Conservation (phyloP, 2,797 vertebrate genomes). For the Leontopithecus rosalia region DNA sequence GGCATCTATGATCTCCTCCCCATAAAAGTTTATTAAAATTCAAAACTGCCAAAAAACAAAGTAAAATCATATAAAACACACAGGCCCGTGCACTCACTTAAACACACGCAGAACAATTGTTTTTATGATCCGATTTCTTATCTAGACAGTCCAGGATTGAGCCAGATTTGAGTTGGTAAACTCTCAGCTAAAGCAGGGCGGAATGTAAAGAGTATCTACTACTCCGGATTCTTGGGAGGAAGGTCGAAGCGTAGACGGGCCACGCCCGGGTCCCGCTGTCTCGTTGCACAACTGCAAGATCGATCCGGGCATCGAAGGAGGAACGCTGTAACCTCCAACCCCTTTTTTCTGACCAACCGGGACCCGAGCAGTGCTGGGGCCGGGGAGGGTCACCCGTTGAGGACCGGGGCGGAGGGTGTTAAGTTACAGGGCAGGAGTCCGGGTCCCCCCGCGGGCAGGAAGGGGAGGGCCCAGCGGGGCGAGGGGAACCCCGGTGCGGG, state of each 20-base stretch:
- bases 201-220: neutral
- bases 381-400: neutral
- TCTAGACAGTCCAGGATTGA: neutral
- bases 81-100: neutral
- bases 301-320: neutral
- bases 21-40: neutral
- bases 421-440: neutral
- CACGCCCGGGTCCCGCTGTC: conserved; percentile 35
- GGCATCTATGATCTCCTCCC: neutral
- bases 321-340: neutral
- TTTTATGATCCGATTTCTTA: neutral
- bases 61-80: neutral
- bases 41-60: neutral
- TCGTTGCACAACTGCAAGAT: neutral
- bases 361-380: rapidly evolving
- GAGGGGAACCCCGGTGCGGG: neutral
- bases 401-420: neutral
- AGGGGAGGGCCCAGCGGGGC: conserved; percentile 79
- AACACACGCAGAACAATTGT: neutral
- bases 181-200: neutral
- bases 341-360: neutral
- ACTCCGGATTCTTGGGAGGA: neutral
- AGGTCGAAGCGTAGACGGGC: neutral
- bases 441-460: conserved; percentile 71
- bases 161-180: neutral